Percentiles rank a stretch among this genome's conserved stretches.
phyloP scores from a whole-genome alignment of 2,888 invertebrate genomes.

The Spilarctia lutea region DNA sequence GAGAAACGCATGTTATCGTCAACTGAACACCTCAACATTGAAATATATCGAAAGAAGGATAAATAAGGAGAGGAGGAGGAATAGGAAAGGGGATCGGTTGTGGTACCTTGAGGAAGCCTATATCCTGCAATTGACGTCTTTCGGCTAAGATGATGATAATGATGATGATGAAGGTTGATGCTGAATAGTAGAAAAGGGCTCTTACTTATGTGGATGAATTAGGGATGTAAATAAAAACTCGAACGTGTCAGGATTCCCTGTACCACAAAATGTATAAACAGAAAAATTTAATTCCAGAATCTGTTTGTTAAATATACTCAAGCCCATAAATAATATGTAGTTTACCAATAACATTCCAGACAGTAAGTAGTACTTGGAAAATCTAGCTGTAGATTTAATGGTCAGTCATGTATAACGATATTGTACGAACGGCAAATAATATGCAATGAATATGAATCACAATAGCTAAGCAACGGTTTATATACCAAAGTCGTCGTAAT shows the following conservation, averaged over 20 bases:
- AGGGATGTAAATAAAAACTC: not conserved
- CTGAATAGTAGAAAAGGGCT: too few relatives aligned
- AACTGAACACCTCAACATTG: too few relatives aligned
- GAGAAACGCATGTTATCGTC: too few relatives aligned
- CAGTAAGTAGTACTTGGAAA: not conserved
- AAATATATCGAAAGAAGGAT: too few relatives aligned
- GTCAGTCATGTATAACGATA: not conserved
- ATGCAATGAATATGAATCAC: not conserved
- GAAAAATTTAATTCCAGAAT: not conserved
- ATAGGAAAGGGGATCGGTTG: too few relatives aligned
- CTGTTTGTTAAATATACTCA: not conserved
- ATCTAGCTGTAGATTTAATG: not conserved
- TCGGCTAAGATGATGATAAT: too few relatives aligned
- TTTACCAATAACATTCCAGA: not conserved
- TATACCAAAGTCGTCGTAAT: slow-evolving; percentile 14
- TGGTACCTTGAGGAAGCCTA: too few relatives aligned
- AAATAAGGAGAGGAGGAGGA: too few relatives aligned
- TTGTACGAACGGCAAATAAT: not conserved
- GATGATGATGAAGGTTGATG: too few relatives aligned
- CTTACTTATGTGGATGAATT: not conserved
- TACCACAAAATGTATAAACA: not conserved
- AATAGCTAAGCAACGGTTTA: not conserved
- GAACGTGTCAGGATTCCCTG: not conserved
- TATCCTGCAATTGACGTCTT: too few relatives aligned
- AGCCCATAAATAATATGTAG: not conserved